These are phyloP conservation scores for Tetragonula carbonaria DNA, from an alignment of 2,888 invertebrate genomes.

Conservation along the genomic window DNA sequence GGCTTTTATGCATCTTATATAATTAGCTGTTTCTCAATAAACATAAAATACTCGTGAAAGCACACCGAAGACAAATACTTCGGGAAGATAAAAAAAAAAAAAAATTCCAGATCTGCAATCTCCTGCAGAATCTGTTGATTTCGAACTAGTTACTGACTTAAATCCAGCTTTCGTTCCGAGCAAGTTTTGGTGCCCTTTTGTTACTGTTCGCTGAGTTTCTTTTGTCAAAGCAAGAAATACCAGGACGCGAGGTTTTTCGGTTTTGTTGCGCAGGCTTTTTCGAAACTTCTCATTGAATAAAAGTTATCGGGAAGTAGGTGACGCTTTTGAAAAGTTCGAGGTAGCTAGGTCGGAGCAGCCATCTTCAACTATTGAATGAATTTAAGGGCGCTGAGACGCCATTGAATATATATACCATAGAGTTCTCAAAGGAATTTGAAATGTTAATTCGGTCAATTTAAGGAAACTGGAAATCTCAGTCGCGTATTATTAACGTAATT, in stretches of 20 bases:
- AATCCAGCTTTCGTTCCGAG: not conserved
- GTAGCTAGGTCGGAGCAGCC: not conserved
- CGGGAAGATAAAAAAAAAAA: not conserved
- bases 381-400: not conserved
- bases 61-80: too few relatives aligned
- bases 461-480: not conserved
- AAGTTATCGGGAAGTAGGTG: not conserved
- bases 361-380: not conserved
- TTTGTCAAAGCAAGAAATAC: not conserved
- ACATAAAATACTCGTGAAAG: too few relatives aligned
- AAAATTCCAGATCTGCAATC: not conserved
- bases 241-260: not conserved
- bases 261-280: slow-evolving; percentile 3
- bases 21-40: too few relatives aligned
- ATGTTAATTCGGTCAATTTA: not conserved
- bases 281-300: slow-evolving; percentile 11
- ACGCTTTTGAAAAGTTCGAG: slow-evolving; percentile 22
- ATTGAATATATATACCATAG: not conserved
- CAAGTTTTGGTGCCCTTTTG: not conserved
- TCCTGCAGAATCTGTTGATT: not conserved
- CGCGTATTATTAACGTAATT: not conserved
- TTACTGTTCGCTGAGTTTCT: not conserved
- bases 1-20: too few relatives aligned
- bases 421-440: not conserved
- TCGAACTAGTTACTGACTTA: not conserved